Base-by-base conservation (phyloP, 2,797 vertebrate species). In the Ctenopoma multispine region DNA sequence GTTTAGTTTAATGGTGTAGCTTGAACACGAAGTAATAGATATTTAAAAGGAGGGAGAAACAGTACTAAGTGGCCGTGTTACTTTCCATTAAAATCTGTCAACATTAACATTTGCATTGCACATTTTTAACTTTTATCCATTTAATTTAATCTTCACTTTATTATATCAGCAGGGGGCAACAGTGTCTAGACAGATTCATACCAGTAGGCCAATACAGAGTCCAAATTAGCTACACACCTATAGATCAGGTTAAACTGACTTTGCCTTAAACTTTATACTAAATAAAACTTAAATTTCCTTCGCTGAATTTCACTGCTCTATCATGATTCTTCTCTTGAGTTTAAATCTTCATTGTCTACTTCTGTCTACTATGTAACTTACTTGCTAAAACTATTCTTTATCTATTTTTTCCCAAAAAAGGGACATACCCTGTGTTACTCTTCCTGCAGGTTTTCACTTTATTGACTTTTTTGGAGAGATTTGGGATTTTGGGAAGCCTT, bases 161-260 rank as follows among this genome's bases (percentile, higher is more conserved):
- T 11, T 3, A 9, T 1, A 66, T 57, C 49, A 71, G 56, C 53
- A 27, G 18, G 15, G 9, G 56, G 54, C 68, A 63, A 63, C 24
- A 14, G 11, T 24, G 41, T 59, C 17, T 5, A 7, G 29, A 40
- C 49, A 20, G 0, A 29, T 13, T 62, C 13, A 38, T 41, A 31
- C 20, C 20, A 40, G 46, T 14, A 72, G 0, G 5, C 8, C 3
- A 9, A 31, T 1, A 23, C 17, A 7, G 18, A 55, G 49, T 58
- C 13, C 12, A 18, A 15, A 48, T 63, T 20, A 55, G 17, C 24
- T 58, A 21, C 36, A 15, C 48, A 34, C 17, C 10, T 3, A 44
- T 13, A 15, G 7, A 47, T 34, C n/a, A 20, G 36, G 11, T 55
- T 20, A 13, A 2, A 36, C 53, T 36, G 7, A 9, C 24, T n/a